Percentiles rank a stretch among this genome's conserved stretches.
Conservation (phyloP, 2,888 invertebrate genomes). For the Tryphoninae sp. region DNA sequence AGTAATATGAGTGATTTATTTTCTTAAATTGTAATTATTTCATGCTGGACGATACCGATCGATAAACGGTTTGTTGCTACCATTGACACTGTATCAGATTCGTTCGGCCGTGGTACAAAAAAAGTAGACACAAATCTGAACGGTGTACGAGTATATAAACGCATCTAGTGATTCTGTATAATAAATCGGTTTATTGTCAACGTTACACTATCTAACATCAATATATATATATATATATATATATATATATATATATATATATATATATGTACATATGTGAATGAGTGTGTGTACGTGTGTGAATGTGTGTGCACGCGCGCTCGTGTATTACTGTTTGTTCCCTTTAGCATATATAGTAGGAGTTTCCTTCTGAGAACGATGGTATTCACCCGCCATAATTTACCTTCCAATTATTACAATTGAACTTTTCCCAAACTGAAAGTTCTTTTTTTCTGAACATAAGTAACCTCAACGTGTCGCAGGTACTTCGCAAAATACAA, state of each 20-base stretch:
- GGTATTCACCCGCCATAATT: too few species aligned
- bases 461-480: constrained; percentile 36
- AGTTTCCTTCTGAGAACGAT: too few species aligned
- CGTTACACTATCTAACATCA: constrained; percentile 57
- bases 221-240: constrained; percentile 38
- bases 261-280: constrained; percentile 36
- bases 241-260: constrained; percentile 38
- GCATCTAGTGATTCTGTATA: constrained; percentile 55
- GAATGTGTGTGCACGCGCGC: too few species aligned
- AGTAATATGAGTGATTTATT: neutral
- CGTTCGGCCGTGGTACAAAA: constrained; percentile 34
- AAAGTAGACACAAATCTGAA: constrained; percentile 18
- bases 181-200: constrained; percentile 55
- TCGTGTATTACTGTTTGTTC: too few species aligned
- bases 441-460: constrained; percentile 33
- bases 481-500: constrained; percentile 58
- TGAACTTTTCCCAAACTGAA: neutral
- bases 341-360: too few species aligned
- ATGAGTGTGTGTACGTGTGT: too few species aligned
- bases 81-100: neutral
- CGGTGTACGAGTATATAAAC: constrained; percentile 17
- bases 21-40: constrained; percentile 50
- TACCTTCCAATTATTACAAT: too few species aligned
- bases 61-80: neutral
- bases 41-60: constrained; percentile 41